Base-by-base conservation (phyloP, 2,797 vertebrate genomes). In the Cephalopachus bancanus region DNA sequence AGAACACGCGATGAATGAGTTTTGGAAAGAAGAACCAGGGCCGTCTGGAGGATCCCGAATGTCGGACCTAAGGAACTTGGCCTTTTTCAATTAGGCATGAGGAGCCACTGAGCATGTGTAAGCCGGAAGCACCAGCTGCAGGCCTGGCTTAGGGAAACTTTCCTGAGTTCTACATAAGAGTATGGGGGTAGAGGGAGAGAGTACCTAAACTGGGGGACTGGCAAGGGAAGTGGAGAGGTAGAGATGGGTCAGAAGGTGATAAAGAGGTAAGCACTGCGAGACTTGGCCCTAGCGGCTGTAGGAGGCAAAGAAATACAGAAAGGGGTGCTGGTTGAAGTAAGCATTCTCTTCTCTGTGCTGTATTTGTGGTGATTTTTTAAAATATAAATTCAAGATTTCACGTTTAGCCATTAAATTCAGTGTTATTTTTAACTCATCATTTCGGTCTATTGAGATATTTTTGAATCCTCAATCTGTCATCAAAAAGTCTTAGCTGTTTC, bases 391-490 rank as follows among this genome's bases (percentile, higher is more conserved):
- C 30, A 64, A 78, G 72, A 93, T 90, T 19, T 92, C 85, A 88
- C 22, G 81, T 76, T 92, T 95, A 92, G 49, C 90, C 91, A 81
- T 93, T 94, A 93, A 67, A 88, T 92, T 33, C 74, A 74, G 67
- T 91, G 74, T 93, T 96, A 94, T 87, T 97, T 97, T 96, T 89
- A 94, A 88, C 74, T 95, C 37, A 75, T 91, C 87, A 91, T 95
- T 94, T 93, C 65, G 64, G 78, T 74, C 94, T 91, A 37, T 94
- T 92, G 91, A 92, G 69, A 83, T 97, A 95, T 92, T 97, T 95
- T 95, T 93, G 78, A 94, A 86, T 97, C 74, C 51, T 93, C 53
- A 93, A 92, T 94, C 85, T 93, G 78, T 97, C 90, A 92, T 97
- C 95, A 95, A 51, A 93, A 91, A 76, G 87, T 93, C 76, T 94